Conservation (phyloP, 2,797 vertebrate genomes). For the Coccyzus lansbergi region DNA sequence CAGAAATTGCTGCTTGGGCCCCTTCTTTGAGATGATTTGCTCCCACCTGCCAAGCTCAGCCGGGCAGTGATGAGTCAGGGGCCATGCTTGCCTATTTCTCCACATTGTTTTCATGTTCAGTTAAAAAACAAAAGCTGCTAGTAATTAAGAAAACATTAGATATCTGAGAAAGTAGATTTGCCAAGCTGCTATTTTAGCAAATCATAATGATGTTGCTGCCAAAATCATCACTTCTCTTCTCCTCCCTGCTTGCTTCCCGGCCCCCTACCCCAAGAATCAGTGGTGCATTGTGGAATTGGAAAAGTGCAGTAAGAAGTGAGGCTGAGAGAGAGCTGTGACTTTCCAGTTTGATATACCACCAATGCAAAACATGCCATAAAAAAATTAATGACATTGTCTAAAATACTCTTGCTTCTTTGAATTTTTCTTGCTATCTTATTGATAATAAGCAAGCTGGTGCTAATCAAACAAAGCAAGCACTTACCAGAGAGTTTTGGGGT, state of each 20-base stretch:
- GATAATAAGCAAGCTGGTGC: not conserved
- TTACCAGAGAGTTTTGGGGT: not conserved
- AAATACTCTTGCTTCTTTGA: not conserved
- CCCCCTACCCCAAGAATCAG: not conserved
- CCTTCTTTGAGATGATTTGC: slow-evolving; percentile 35
- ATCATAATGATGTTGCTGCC: slow-evolving; percentile 61
- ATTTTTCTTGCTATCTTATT: slow-evolving; percentile 18
- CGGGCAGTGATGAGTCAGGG: slow-evolving; percentile 62
- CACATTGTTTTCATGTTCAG: slow-evolving; percentile 74
- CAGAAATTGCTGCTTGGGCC: slow-evolving; percentile 29
- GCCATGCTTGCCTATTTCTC: slow-evolving; percentile 64
- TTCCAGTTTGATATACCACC: slow-evolving; percentile 16
- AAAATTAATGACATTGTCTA: not conserved
- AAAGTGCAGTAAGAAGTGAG: slow-evolving; percentile 36
- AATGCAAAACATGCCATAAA: not conserved
- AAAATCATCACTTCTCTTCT: slow-evolving; percentile 64
- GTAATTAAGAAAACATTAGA: slow-evolving; percentile 77
- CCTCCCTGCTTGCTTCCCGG: not conserved
- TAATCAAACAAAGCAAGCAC: not conserved
- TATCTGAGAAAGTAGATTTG: slow-evolving; percentile 76
- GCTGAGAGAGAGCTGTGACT: slow-evolving; percentile 32
- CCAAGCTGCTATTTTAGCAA: slow-evolving; percentile 74
- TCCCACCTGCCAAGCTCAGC: slow-evolving; percentile 71
- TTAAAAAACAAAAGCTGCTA: slow-evolving; percentile 74
- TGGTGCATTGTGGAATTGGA: not conserved